Percentiles rank a stretch among this genome's conserved stretches.
Conservation (phyloP, 2,797 vertebrate species). For the Microctenopoma stevenorrisi region DNA sequence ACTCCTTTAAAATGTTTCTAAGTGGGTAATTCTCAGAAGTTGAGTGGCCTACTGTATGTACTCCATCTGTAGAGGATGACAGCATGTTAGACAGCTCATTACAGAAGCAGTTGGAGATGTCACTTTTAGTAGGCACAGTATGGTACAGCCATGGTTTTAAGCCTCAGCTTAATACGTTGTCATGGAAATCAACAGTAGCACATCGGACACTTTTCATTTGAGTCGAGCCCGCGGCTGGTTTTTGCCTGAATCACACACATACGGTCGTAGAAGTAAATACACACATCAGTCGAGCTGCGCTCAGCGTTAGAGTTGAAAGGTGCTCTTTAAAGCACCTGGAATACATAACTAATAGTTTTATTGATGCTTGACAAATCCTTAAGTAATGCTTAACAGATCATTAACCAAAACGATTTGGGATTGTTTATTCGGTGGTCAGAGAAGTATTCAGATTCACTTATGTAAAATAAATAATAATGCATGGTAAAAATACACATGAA, state of each 20-base stretch:
- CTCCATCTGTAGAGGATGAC: conserved; percentile 70
- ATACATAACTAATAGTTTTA: background rate
- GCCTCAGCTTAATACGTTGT: conserved; percentile 68
- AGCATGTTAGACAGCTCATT: conserved; percentile 76
- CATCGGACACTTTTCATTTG: conserved; percentile 59
- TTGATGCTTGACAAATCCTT: conserved; percentile 3
- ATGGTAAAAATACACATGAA: background rate
- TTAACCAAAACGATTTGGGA: background rate
- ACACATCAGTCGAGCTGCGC: conserved; percentile 27
- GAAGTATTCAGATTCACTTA: background rate
- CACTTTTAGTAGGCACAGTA: conserved; percentile 75
- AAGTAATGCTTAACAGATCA: background rate
- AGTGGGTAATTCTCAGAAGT: conserved; percentile 46
- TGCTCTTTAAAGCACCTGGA: background rate
- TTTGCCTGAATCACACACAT: conserved; percentile 29
- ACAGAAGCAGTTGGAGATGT: conserved; percentile 78
- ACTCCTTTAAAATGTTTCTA: conserved; percentile 31
- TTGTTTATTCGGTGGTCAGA: background rate
- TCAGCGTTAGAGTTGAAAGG: background rate
- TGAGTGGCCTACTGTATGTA: conserved; percentile 47
- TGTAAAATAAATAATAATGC: background rate
- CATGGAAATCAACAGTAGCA: conserved; percentile 70
- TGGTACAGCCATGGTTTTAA: conserved; percentile 67
- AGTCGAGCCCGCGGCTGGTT: conserved; percentile 27
- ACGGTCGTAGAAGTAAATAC: conserved; percentile 30